Evolutionary conservation across 2,113 vertebrate species (phyloP).

Genomic region (Sphyrna mokarran): DNA sequence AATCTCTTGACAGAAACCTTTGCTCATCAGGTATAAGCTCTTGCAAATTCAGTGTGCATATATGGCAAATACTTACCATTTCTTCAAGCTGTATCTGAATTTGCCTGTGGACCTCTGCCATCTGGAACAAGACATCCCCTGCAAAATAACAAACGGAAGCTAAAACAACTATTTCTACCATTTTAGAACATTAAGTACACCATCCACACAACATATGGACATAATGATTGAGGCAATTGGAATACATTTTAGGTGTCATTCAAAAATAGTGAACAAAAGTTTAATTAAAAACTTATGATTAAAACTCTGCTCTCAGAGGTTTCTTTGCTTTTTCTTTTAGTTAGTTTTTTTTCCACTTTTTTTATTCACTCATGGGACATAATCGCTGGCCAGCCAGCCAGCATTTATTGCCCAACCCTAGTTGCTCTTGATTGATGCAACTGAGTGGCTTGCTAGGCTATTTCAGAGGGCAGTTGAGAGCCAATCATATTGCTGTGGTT

Average conservation of each 20-base stretch:
- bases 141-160: constrained; percentile 43
- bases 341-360: neutral
- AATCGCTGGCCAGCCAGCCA: no score
- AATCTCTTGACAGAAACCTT: neutral
- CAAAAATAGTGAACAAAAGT: neutral
- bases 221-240: neutral
- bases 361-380: no score
- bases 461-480: no score
- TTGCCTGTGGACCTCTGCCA: constrained; percentile 96
- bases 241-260: neutral
- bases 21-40: neutral
- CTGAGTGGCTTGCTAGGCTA: no score
- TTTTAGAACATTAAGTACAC: neutral
- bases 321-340: neutral
- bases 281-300: neutral
- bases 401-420: no score
- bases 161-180: neutral
- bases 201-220: neutral
- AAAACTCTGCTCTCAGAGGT: neutral
- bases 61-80: constrained; percentile 76
- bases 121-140: constrained; percentile 98
- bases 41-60: neutral
- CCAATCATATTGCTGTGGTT: no score
- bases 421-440: no score
- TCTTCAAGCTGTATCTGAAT: constrained; percentile 96